Conservation (phyloP, 2,797 vertebrate species). For the Xiphorhynchus erythropygius region DNA sequence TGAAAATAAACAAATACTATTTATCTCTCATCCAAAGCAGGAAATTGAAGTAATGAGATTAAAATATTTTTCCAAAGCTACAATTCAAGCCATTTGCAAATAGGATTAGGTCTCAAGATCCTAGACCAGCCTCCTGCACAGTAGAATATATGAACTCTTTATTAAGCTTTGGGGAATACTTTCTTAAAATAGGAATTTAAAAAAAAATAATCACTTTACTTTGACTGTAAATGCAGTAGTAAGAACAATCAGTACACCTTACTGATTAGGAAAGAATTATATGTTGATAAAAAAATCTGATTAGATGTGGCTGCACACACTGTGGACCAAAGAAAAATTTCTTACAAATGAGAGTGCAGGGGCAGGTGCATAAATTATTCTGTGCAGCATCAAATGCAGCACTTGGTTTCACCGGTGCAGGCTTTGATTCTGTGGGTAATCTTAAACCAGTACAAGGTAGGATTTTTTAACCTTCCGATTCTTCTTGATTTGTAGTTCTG, state of each 20-base stretch:
- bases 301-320: background rate
- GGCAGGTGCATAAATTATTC: background rate
- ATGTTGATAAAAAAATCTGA: background rate
- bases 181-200: background rate
- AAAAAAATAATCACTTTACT: background rate
- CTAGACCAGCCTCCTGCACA: background rate
- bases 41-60: conserved; percentile 49
- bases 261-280: background rate
- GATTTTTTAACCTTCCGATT: background rate
- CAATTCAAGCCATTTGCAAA: conserved; percentile 14
- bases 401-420: background rate
- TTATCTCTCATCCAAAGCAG: conserved; percentile 26
- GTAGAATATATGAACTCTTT: background rate
- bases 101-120: conserved; percentile 25
- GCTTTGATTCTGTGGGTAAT: background rate
- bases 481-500: background rate
- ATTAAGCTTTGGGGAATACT: background rate
- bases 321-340: background rate
- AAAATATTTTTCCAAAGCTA: conserved; percentile 28
- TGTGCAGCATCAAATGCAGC: background rate
- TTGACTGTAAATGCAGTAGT: background rate
- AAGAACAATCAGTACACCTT: background rate
- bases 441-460: background rate
- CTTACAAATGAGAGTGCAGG: background rate
- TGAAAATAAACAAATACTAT: conserved; percentile 6